Percentiles rank a stretch among this genome's conserved stretches.
These are phyloP conservation scores for Rotaria magnacalcarata DNA, from an alignment of 2,888 invertebrate genomes.

Conservation along the genomic window DNA sequence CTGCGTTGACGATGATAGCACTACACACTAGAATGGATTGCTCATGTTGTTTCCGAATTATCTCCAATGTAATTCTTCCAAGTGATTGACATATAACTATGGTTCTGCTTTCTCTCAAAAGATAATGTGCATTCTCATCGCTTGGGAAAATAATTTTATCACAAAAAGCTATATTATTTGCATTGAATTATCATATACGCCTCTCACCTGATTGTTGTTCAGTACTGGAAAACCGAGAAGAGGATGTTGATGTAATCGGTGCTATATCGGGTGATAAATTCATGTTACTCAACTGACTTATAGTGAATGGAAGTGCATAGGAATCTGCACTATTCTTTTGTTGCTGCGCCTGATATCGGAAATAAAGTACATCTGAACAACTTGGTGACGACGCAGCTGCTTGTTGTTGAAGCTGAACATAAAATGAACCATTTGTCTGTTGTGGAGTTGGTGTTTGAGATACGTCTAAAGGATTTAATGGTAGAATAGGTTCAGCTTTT, in stretches of 20 bases:
- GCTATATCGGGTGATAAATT: not conserved
- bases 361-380: constrained; percentile 9
- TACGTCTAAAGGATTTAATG: not conserved
- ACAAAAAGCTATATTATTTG: too few relatives aligned
- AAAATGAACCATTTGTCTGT: constrained; percentile 18
- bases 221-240: not conserved
- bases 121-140: too few relatives aligned
- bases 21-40: too few relatives aligned
- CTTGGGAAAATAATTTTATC: too few relatives aligned
- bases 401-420: constrained; percentile 24
- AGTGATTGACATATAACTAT: too few relatives aligned
- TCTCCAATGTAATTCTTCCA: too few relatives aligned
- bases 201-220: not conserved
- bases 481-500: constrained; percentile 3
- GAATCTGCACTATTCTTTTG: constrained; percentile 9
- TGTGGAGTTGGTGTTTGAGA: not conserved
- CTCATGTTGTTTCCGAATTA: too few relatives aligned
- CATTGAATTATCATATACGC: too few relatives aligned
- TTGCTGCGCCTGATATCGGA: constrained; percentile 22
- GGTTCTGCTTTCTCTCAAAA: too few relatives aligned
- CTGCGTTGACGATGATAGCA: too few relatives aligned
- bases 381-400: not conserved
- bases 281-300: not conserved
- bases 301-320: not conserved
- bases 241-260: not conserved